Base-by-base conservation (phyloP, 2,797 vertebrate genomes). In the Natrix natrix region DNA sequence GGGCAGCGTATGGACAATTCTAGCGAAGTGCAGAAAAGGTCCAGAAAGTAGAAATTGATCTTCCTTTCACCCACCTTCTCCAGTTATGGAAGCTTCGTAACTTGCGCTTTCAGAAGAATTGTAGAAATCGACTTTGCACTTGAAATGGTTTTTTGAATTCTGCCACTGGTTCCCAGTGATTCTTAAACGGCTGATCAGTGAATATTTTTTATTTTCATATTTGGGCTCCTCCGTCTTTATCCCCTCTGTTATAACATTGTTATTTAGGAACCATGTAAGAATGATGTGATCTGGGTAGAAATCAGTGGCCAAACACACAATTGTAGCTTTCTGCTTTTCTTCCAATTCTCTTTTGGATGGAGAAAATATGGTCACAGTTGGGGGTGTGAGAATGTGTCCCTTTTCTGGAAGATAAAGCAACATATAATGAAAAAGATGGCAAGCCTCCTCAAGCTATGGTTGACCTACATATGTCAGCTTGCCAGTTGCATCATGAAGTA, bases 261-360 rank as follows among this genome's bases (percentile, higher is more conserved):
- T 95, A 0, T 98, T 97, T 94, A 98, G 94, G 88, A 24, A 95
- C 98, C 98, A 98, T 78, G 22, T 22, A 86, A 98, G 92, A 43
- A 91, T 95, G 92, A 98, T 90, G 7, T 97, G 96, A 95, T 98
- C 97, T 0, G 98, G 98, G 86, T 94, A 98, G 96, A 98, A 98
- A 93, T 89, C 94, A 1, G 95, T 97, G 90, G 97, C 98, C 93
- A 98, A 96, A 88, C 98, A 98, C 10, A 98, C 98, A 48, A 98
- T 86, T 0, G 97, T 98, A 94, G 97, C 96, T 90, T 97, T 97
- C 16, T 55, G 61, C 43, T 97, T 97, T 14, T 95, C 17, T 17
- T 78, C 0, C 6, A 98, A 95, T 95, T 98, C 97, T 83, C 96
- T 94, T 87, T 96, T 94, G 0, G 97, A 97, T 0, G 98, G 98